Percentiles rank a stretch among this genome's conserved stretches.
Evolutionary conservation across 1,140 invertebrate species (phyloP).

Genomic region (Zelostemma sp.): DNA sequence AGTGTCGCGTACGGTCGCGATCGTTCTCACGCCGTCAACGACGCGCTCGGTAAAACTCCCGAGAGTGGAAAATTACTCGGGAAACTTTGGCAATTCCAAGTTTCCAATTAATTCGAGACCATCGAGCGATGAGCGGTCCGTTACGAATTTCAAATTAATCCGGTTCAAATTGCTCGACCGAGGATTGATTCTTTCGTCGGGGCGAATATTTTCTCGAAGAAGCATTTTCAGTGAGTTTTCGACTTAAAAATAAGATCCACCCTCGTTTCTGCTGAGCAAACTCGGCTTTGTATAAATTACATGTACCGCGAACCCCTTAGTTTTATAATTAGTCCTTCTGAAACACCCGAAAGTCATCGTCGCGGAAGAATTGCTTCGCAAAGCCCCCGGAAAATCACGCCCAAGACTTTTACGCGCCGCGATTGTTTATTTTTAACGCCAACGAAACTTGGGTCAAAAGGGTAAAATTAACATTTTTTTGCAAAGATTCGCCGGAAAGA

Average conservation of each 20-base stretch:
- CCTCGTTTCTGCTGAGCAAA: slow-evolving; percentile 7
- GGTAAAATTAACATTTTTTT: too few relatives aligned
- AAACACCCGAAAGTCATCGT: slow-evolving; percentile 3
- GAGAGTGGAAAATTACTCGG: background rate
- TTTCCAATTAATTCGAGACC: background rate
- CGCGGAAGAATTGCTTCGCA: slow-evolving; percentile 9
- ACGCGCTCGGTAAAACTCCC: too few relatives aligned
- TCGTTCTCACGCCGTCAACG: too few relatives aligned
- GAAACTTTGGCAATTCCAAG: background rate
- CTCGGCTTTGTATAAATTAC: slow-evolving; percentile 9
- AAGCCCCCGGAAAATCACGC: background rate
- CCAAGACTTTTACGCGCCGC: background rate
- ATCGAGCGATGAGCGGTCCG: background rate
- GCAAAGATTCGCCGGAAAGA: too few relatives aligned
- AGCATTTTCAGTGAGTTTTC: too few relatives aligned
- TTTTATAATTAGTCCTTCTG: slow-evolving; percentile 10
- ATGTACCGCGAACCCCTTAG: background rate
- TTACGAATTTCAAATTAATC: too few relatives aligned
- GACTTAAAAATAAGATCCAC: background rate
- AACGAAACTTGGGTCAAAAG: too few relatives aligned
- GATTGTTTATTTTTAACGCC: too few relatives aligned
- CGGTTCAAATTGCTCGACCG: too few relatives aligned
- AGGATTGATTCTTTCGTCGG: too few relatives aligned
- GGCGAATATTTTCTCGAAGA: too few relatives aligned
- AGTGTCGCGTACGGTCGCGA: background rate